Conservation (phyloP, 2,888 invertebrate species). For the Latrodectus elegans region DNA sequence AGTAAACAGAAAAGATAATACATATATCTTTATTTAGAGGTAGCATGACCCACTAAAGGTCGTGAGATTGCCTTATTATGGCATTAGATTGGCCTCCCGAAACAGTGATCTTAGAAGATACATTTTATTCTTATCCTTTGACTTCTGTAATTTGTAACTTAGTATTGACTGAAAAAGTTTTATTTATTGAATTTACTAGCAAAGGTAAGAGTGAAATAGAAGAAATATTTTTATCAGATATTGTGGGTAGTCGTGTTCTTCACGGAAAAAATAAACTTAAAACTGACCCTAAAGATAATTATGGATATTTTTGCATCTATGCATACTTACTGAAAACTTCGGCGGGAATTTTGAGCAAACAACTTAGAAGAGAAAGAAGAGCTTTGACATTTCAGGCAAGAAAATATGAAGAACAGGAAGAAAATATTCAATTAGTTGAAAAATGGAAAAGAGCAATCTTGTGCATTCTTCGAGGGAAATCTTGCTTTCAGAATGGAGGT, state of each 20-base stretch:
- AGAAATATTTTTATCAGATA: conserved; percentile 35
- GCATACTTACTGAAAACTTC: conserved; percentile 59
- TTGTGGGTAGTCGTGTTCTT: conserved; percentile 59
- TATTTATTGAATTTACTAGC: conserved; percentile 11
- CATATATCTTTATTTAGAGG: background rate
- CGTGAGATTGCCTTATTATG: conserved; percentile 31
- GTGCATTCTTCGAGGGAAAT: conserved; percentile 46
- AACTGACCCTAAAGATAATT: conserved; percentile 31
- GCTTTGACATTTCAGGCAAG: conserved; percentile 51
- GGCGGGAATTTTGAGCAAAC: conserved; percentile 44
- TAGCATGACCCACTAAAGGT: conserved; percentile 20
- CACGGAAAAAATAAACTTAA: conserved; percentile 35
- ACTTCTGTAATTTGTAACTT: conserved; percentile 41
- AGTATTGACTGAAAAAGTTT: conserved; percentile 47
- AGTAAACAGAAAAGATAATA: conserved; percentile 23
- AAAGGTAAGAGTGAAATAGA: conserved; percentile 47
- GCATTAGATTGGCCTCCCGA: conserved; percentile 36
- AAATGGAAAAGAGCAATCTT: conserved; percentile 59
- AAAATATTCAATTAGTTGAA: conserved; percentile 48
- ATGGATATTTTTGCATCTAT: conserved; percentile 60
- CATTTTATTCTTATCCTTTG: conserved; percentile 45
- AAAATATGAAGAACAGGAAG: conserved; percentile 42
- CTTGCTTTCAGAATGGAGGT: conserved; percentile 53
- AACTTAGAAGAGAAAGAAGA: conserved; percentile 49
- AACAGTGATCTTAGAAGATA: conserved; percentile 57